Evolutionary conservation across 1,140 invertebrate genomes (phyloP), one percentile per base, ranked within the genome.

Genomic region (Lepidurus couesii): DNA sequence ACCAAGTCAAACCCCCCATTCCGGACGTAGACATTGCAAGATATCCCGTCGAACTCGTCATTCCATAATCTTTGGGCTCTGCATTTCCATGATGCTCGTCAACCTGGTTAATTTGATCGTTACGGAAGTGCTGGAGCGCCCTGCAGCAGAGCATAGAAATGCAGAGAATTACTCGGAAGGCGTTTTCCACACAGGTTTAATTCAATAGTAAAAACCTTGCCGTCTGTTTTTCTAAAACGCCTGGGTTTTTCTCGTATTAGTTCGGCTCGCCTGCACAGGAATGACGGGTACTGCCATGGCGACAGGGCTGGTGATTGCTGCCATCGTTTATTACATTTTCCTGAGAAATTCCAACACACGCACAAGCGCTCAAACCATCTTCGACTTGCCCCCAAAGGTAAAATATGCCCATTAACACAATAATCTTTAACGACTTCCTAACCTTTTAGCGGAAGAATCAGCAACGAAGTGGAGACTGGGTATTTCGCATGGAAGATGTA

Each of bases 81-180:
- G 16, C 53, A 21, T 65, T 65, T 65, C 53, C 21, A 65, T 65
- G 53, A 13, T 65, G 16, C 53, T 65, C 21, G 53, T 65, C 53
- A 65, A 65, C 53, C 21, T 65, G 53, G 53, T 16, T 65, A 65
- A 65, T 21, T 65, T 65, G 53, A 21, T 65, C 53, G 53, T 65
- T 21, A 65, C 21, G 53, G 53, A 65, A 65, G n/a, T 16, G 21
- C 21, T 65, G 53, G 53, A 65, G 53, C 53, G 53, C 21, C 53
- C 53, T 1, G 53, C 53, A 65, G 53, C 53, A 21, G 53, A 65
- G 21, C 53, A 65, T 21, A 13, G 53, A 7, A 65, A 65, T n/a
- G 53, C 53, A 16, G 16, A 16, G 6, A 16, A 65, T 16, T 65
- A 65, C 21, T 65, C 53, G 4, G 53, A 65, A 21, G 21, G 53